Conservation (phyloP, 2,888 invertebrate species). For the Microdon myrmicae region DNA sequence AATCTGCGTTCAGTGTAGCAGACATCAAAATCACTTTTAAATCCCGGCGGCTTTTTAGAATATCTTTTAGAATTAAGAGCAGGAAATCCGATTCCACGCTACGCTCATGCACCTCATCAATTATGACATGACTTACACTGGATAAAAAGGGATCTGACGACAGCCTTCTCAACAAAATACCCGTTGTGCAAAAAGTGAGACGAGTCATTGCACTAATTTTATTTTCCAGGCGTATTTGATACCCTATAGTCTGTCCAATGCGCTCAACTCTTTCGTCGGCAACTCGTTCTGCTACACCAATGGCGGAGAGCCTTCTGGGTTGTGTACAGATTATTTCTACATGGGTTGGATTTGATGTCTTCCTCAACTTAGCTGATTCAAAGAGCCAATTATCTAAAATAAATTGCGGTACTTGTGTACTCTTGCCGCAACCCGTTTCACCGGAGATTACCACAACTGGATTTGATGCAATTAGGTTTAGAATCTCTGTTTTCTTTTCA, state of each 20-base stretch:
- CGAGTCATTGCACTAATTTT: conserved; percentile 82
- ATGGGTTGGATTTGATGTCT: conserved; percentile 70
- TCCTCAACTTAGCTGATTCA: conserved; percentile 65
- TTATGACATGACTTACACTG: conserved; percentile 84
- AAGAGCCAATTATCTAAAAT: conserved; percentile 87
- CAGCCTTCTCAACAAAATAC: conserved; percentile 85
- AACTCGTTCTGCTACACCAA: conserved; percentile 91
- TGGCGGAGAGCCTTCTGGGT: conserved; percentile 89
- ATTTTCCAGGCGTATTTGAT: conserved; percentile 82
- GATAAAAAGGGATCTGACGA: conserved; percentile 80
- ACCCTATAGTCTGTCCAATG: conserved; percentile 69
- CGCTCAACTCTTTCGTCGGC: conserved; percentile 85
- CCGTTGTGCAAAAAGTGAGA: conserved; percentile 92
- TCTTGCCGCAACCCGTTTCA: conserved; percentile 87
- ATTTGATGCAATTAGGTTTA: conserved; percentile 73
- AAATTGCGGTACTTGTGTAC: conserved; percentile 93
- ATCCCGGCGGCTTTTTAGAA: conserved; percentile 77
- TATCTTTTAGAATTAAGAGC: conserved; percentile 81
- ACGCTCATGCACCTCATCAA: conserved; percentile 94
- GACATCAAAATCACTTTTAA: conserved; percentile 91
- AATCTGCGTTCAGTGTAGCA: conserved; percentile 86
- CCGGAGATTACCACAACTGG: conserved; percentile 77
- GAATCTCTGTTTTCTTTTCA: conserved; percentile 75
- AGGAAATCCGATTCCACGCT: conserved; percentile 92
- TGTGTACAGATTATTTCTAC: conserved; percentile 92